Evolutionary conservation across 2,888 invertebrate genomes (phyloP).

Genomic region (Mythimna ferrago): DNA sequence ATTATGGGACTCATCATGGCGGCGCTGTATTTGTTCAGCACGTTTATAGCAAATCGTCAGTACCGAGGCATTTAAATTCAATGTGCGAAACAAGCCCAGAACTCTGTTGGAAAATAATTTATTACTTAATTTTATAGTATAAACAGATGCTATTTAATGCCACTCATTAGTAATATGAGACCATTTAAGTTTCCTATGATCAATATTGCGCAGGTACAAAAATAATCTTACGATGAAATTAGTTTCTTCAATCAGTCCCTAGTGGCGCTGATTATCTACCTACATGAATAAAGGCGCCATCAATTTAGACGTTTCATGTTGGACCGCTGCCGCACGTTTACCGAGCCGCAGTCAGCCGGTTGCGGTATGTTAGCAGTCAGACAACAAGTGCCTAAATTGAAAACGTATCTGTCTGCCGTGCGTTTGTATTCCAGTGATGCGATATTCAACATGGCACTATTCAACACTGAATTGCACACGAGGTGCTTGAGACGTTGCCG

Average conservation of each 20-base stretch:
- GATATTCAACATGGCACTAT: too few relatives aligned
- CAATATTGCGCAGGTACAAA: neutral
- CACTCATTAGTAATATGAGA: neutral
- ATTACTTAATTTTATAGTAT: slow-evolving; percentile 22
- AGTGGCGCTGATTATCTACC: neutral
- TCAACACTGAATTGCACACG: too few relatives aligned
- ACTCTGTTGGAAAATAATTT: slow-evolving; percentile 42
- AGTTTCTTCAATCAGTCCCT: neutral
- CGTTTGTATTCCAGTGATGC: too few relatives aligned
- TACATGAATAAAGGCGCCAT: neutral
- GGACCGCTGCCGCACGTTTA: too few relatives aligned
- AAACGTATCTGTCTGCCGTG: too few relatives aligned
- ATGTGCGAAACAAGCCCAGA: slow-evolving; percentile 10
- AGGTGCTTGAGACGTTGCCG: too few relatives aligned
- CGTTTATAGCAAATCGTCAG: slow-evolving; percentile 94
- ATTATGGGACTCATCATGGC: slow-evolving; percentile 94
- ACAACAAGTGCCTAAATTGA: too few relatives aligned
- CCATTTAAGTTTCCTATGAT: slow-evolving; percentile 6
- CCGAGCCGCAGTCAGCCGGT: too few relatives aligned
- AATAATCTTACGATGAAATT: neutral
- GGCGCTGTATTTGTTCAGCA: slow-evolving; percentile 94
- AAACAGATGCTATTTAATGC: slow-evolving; percentile 13
- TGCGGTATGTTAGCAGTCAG: too few relatives aligned
- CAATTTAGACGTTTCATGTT: too few relatives aligned
- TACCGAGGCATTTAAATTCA: slow-evolving; percentile 92